Evolutionary conservation across 2,888 invertebrate genomes (phyloP), one percentile per base, ranked within the genome.

Genomic region (Lottia scabra): DNA sequence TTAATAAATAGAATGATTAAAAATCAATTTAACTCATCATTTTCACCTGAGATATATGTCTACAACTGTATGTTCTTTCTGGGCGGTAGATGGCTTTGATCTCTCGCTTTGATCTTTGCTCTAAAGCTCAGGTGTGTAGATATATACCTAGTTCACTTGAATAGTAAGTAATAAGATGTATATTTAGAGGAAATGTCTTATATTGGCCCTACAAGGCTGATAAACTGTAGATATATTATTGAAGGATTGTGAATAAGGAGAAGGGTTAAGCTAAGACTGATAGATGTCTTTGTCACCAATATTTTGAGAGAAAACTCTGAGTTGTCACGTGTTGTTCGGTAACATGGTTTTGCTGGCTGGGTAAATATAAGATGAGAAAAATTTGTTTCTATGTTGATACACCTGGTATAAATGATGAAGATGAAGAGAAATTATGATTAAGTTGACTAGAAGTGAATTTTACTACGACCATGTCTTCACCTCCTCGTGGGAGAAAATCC

Each of bases 261-360:
- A 23, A 23, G 56, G 56, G 38, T 38, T 56, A 23, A 56, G 56
- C 19, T 23, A 56, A 56, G 56, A 23, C 19, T 56, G 19, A 56
- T 19, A 56, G 56, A 23, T 23, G 19, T 23, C 23, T 23, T 56
- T 56, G 56, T 56, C 19, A 2, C 19, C 56, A 19, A 23, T 56
- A 23, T 56, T 56, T 23, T 56, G 56, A 56, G 56, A 56, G 56
- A 56, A 56, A 56, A 56, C 23, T 19, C 23, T 10, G 56, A 13
- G 56, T 23, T 56, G 23, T 56, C 56, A 56, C 56, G 56, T 56
- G 56, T 56, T 56, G 56, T 56, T 56, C 56, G 56, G 56, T 56
- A 56, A 56, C 56, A 56, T 56, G 56, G 19, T 56, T 23, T 56
- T 23, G 19, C 19, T n/a, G 10, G 56, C 3, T 56, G 19, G 23